A percentile compares a stretch with the other conserved stretches of the same genome.
These are phyloP conservation scores for Trachops cirrhosus DNA, from an alignment of 2,797 vertebrate genomes.

Conservation along the genomic window DNA sequence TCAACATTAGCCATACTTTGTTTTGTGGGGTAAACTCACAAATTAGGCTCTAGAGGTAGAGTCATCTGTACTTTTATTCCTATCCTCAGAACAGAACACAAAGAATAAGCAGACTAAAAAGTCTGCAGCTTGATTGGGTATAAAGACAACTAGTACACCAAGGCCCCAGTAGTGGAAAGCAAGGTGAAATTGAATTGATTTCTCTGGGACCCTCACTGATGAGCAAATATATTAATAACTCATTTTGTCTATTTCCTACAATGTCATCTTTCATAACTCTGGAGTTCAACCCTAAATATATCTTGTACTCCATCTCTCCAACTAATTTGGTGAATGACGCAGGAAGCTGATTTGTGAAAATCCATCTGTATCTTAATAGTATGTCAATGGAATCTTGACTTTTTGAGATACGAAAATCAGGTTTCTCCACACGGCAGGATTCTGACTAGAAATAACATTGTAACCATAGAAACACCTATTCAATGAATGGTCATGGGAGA, in stretches of 20 bases:
- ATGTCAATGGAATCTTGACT: constrained; percentile 55
- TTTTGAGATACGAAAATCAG: constrained; percentile 62
- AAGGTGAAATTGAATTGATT: constrained; percentile 39
- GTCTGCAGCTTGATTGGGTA: background rate
- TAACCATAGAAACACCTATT: constrained; percentile 73
- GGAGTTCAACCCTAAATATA: constrained; percentile 38
- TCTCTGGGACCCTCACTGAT: background rate
- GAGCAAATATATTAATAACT: background rate
- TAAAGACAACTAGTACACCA: background rate
- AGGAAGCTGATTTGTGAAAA: constrained; percentile 53
- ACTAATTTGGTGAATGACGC: constrained; percentile 50
- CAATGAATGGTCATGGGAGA: constrained; percentile 65
- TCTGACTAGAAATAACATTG: constrained; percentile 68
- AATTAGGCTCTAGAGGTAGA: constrained; percentile 33
- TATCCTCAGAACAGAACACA: constrained; percentile 11
- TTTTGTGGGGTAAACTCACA: constrained; percentile 53
- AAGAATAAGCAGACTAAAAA: background rate
- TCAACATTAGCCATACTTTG: constrained; percentile 52
- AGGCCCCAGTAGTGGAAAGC: background rate
- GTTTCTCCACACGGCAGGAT: constrained; percentile 64
- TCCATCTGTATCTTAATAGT: constrained; percentile 36
- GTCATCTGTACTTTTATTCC: background rate
- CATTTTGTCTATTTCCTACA: constrained; percentile 20
- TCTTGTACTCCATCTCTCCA: constrained; percentile 15
- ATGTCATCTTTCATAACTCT: constrained; percentile 31